Conservation (phyloP, 2,888 invertebrate genomes). For the Drosophila kanekoi region DNA sequence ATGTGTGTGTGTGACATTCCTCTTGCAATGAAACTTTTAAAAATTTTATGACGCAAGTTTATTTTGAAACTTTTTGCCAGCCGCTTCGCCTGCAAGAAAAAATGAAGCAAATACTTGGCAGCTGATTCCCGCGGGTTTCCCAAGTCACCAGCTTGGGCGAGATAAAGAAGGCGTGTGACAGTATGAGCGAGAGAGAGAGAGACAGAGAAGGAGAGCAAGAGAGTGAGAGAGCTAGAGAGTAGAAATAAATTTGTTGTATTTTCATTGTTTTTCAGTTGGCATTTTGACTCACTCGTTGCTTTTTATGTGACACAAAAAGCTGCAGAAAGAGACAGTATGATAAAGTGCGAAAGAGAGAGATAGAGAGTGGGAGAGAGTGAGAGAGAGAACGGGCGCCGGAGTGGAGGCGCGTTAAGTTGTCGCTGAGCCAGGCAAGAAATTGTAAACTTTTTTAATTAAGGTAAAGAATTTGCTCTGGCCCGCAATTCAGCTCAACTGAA, state of each 20-base stretch:
- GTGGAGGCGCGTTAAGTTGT: conserved; percentile 50
- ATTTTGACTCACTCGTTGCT: conserved; percentile 64
- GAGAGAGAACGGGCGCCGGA: neutral
- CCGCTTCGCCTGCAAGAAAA: conserved; percentile 41
- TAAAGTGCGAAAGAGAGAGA: neutral
- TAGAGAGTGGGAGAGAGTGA: neutral
- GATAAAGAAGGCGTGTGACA: neutral
- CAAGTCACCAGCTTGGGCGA: conserved; percentile 20
- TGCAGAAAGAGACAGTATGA: conserved; percentile 6
- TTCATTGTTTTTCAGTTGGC: conserved; percentile 66
- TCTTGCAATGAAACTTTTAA: conserved; percentile 65
- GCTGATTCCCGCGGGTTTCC: conserved; percentile 56
- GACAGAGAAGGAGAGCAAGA: neutral
- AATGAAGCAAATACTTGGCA: conserved; percentile 47
- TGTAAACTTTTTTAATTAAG: conserved; percentile 77
- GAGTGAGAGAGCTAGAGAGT: neutral
- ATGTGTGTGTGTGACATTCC: conserved; percentile 29
- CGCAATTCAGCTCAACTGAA: conserved; percentile 31
- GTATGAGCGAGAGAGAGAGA: neutral
- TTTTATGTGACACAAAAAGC: conserved; percentile 60
- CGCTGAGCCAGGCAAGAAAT: conserved; percentile 57
- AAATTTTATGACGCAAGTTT: conserved; percentile 78
- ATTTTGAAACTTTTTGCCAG: conserved; percentile 72
- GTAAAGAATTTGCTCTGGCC: conserved; percentile 64
- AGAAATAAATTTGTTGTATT: conserved; percentile 43